Conservation (phyloP, 1,140 invertebrate genomes). For the Drosophila punjabiensis region DNA sequence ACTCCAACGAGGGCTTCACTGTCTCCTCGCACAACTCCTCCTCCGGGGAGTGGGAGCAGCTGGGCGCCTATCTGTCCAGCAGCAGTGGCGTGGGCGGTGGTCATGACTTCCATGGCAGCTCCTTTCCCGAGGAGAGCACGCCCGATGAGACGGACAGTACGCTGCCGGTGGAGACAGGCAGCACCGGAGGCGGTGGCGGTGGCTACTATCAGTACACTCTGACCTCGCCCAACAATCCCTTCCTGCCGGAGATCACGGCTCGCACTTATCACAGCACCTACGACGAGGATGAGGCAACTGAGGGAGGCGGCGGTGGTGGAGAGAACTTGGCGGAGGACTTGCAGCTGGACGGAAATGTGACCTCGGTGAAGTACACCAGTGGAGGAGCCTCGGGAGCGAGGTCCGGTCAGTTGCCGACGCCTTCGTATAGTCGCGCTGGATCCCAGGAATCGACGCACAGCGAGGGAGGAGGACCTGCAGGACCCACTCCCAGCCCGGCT, state of each 20-base stretch:
- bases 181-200: constrained; percentile 43
- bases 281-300: constrained; percentile 49
- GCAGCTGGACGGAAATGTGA: constrained; percentile 62
- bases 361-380: constrained; percentile 53
- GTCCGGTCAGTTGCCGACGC: constrained; percentile 71
- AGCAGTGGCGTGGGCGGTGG: constrained; percentile 46
- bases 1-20: constrained; percentile 81
- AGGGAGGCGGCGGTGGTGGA: constrained; percentile 10
- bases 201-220: constrained; percentile 81
- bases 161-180: constrained; percentile 52
- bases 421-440: constrained; percentile 72
- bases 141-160: constrained; percentile 60
- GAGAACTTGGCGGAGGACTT: constrained; percentile 36
- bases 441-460: constrained; percentile 80
- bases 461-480: constrained; percentile 57
- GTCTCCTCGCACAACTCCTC: constrained; percentile 80
- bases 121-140: constrained; percentile 68
- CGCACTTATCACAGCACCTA: constrained; percentile 78
- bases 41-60: constrained; percentile 80
- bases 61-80: constrained; percentile 61
- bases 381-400: constrained; percentile 25
- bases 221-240: constrained; percentile 83
- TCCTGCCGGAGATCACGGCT: constrained; percentile 81
- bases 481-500: constrained; percentile 65
- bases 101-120: constrained; percentile 64